These are phyloP conservation scores for Manacus vitellinus DNA, from an alignment of 2,113 vertebrate species.

Conservation along the genomic window DNA sequence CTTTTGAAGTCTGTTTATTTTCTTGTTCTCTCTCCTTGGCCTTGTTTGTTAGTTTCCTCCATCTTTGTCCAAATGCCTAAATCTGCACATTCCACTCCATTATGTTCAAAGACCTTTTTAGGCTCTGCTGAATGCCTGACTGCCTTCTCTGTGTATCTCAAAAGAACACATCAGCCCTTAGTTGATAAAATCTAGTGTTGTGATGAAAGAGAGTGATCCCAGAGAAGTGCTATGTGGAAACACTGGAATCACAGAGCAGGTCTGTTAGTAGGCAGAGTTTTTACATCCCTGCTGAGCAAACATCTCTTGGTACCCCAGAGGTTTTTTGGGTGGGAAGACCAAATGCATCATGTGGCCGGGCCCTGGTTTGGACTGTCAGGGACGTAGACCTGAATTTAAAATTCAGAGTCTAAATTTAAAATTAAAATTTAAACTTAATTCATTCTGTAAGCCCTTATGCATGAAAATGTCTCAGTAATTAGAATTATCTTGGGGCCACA, in stretches of 20 bases:
- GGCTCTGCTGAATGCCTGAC: neutral
- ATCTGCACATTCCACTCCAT: neutral
- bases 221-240: neutral
- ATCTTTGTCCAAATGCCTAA: neutral
- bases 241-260: neutral
- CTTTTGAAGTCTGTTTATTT: neutral
- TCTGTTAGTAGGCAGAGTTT: neutral
- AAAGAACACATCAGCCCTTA: neutral
- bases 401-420: neutral
- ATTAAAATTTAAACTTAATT: neutral
- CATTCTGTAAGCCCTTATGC: neutral
- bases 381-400: neutral
- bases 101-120: neutral
- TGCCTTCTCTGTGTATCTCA: neutral
- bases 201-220: neutral
- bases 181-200: neutral
- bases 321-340: neutral
- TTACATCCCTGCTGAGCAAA: accelerated
- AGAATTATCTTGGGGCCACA: neutral
- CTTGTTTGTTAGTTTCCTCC: neutral
- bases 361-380: neutral
- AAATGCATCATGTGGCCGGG: neutral
- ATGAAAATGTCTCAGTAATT: neutral
- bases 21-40: neutral
- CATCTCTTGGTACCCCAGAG: neutral